A percentile compares a stretch with the other conserved stretches of the same genome.
phyloP scores from a whole-genome alignment of 2,113 vertebrate species.

The Ranitomeya variabilis region DNA sequence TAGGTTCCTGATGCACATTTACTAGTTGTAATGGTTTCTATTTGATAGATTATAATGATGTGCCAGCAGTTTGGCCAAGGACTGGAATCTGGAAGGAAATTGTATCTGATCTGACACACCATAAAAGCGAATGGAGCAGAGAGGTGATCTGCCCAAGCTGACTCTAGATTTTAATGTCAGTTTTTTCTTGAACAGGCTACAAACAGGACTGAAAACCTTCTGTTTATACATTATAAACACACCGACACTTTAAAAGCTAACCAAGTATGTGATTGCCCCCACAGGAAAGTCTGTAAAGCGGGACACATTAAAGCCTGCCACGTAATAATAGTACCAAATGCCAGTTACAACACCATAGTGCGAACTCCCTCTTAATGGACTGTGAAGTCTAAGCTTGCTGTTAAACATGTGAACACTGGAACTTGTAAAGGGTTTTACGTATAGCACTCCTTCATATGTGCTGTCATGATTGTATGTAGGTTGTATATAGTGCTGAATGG shows the following conservation, averaged over 20 bases:
- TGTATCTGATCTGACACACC: neutral
- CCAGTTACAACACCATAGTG: conserved; percentile 17
- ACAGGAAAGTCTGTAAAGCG: conserved; percentile 45
- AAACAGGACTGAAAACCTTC: conserved; percentile 4
- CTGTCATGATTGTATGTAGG: neutral
- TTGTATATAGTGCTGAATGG: neutral
- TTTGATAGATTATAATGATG: neutral
- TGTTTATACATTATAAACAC: conserved; percentile 39
- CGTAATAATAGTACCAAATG: conserved; percentile 5
- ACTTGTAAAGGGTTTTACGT: conserved; percentile 21
- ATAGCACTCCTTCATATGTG: neutral
- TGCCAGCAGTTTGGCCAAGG: neutral
- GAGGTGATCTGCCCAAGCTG: conserved; percentile 18
- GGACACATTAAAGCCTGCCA: conserved; percentile 25
- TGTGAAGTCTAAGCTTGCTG: conserved; percentile 25
- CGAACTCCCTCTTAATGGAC: conserved; percentile 32
- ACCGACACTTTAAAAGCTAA: conserved; percentile 38
- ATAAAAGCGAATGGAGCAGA: conserved; percentile 25
- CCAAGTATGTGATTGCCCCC: conserved; percentile 3
- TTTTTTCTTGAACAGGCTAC: neutral
- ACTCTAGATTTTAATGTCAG: neutral
- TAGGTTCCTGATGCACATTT: neutral
- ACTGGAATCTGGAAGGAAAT: conserved; percentile 1
- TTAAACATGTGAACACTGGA: conserved; percentile 11
- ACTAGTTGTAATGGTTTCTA: neutral